Evolutionary conservation across 2,113 vertebrate genomes (phyloP), one percentile per base, ranked within the genome.

Genomic region (Dryoscopus gambensis): DNA sequence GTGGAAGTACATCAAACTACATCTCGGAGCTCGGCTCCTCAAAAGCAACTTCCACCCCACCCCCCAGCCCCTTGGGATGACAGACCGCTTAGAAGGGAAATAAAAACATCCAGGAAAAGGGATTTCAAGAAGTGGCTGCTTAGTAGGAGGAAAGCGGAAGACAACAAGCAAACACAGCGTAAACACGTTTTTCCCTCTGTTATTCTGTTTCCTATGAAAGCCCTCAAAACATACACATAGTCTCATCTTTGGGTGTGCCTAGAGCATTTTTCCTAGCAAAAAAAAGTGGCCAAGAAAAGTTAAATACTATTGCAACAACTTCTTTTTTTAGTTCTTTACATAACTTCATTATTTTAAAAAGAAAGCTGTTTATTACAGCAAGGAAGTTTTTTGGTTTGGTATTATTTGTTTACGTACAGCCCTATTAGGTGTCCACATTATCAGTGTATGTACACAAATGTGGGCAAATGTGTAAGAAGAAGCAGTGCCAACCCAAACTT

Each of bases 1-100:
- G 68, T 65, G 94, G 49, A 95, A 97, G 59, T 65, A 24, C 83
- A 88, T 67, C 83, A 42, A 88, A 95, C 49, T 17, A 55, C 75
- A 47, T 13, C 30, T 13, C 31, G 1, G n/a, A 47, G 53, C 49
- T 18, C 24, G 2, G 52, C 47, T 74, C 92, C 73, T 65, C 60
- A 27, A 25, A 82, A 50, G 12, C 77, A 35, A 21, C 49, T 46
- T 1, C 5, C 35, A 44, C 7, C 3, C 49, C 55, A 21, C 14
- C 35, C 11, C 5, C 14, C n/a, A 1, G 60, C 5, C 73, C 53
- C 22, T 9, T 0, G 50, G 22, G 21, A 47, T 17, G 70, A 28
- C 65, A 44, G 53, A 5, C 39, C 35, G 5, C 57, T 40, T 7
- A 8, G 5, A n/a, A 49, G 63, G 62, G 75, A 71, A 93, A 19